These are phyloP conservation scores for Hylaea fasciaria DNA, from an alignment of 2,888 invertebrate genomes.

Conservation along the genomic window DNA sequence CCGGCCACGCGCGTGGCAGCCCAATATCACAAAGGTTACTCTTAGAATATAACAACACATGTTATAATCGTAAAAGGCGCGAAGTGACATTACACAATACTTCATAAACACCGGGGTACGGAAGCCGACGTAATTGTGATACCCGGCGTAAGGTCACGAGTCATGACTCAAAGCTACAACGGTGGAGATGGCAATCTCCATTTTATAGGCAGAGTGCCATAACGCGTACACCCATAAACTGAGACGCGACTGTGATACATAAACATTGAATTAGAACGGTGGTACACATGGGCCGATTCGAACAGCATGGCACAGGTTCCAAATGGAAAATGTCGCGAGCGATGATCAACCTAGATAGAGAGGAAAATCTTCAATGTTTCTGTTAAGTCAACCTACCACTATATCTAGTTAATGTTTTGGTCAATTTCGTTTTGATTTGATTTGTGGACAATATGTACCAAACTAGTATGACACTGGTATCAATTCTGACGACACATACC, in stretches of 20 bases:
- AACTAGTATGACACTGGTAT: no score
- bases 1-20: slow-evolving; percentile 19
- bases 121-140: slow-evolving; percentile 41
- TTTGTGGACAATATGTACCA: no score
- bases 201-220: slow-evolving; percentile 62
- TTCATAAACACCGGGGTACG: slow-evolving; percentile 34
- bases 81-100: slow-evolving; percentile 37
- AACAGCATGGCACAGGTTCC: slow-evolving; percentile 35
- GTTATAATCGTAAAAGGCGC: slow-evolving; percentile 27
- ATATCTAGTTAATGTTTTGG: no score
- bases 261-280: slow-evolving; percentile 50
- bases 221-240: slow-evolving; percentile 57
- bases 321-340: slow-evolving; percentile 31
- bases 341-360: slow-evolving; percentile 22
- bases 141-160: slow-evolving; percentile 39
- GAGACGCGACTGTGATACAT: slow-evolving; percentile 59
- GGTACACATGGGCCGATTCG: slow-evolving; percentile 38
- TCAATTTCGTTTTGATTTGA: no score
- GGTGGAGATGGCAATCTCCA: slow-evolving; percentile 60
- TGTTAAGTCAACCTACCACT: not conserved
- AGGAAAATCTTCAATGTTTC: slow-evolving; percentile 9
- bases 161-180: slow-evolving; percentile 48
- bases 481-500: no score
- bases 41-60: slow-evolving; percentile 22
- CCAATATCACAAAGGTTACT: slow-evolving; percentile 22